Base-by-base conservation (phyloP, 2,888 invertebrate genomes). In the Himalopsyche anomala region DNA sequence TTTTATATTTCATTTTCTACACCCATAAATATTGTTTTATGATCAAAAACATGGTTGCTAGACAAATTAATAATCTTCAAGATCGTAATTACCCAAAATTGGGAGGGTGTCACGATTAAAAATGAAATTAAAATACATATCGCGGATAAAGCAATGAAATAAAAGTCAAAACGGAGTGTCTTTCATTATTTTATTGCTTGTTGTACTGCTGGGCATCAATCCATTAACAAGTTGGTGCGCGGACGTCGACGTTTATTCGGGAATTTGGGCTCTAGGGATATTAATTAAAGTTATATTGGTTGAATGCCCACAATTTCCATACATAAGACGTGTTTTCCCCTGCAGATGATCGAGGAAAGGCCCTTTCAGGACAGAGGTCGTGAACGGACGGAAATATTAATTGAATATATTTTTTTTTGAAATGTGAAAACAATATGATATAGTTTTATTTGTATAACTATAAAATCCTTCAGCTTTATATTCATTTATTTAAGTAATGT, bases 281-380 rank as follows among this genome's bases (percentile, higher is more conserved):
- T 62, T 84, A 84, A 84, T 84, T 84, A 84, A 81, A 56, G 84
- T 56, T 54, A 81, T 69, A 84, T 84, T 62, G 81, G 80, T 81
- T 80, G 80, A 69, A 36, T 81, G 56, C 45, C 81, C 74, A 81
- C 80, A 81, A 80, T 81, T 83, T 81, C 55, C 84, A 84, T 81
- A 80, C 84, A 84, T 81, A 84, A 81, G 83, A 56, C 62, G 69
- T 83, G 80, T 79, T 80, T 80, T 80, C 80, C 54, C 83, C 28
- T 85, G 82, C 74, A 55, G 80, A 62, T 45, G 85, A 56, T 80
- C 82, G 85, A 82, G 62, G 62, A 62, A 62, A 62, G 62, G 62
- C 62, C 62, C 62, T 62, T 62, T 62, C n/a, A 6, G 40, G 6
- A 40, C 80, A 62, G 62, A n/a, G 62, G 11, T 62, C 19, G 62